A percentile compares a stretch with the other conserved stretches of the same genome.
Conservation (phyloP, 2,113 vertebrate genomes). For the Proteles cristata region DNA sequence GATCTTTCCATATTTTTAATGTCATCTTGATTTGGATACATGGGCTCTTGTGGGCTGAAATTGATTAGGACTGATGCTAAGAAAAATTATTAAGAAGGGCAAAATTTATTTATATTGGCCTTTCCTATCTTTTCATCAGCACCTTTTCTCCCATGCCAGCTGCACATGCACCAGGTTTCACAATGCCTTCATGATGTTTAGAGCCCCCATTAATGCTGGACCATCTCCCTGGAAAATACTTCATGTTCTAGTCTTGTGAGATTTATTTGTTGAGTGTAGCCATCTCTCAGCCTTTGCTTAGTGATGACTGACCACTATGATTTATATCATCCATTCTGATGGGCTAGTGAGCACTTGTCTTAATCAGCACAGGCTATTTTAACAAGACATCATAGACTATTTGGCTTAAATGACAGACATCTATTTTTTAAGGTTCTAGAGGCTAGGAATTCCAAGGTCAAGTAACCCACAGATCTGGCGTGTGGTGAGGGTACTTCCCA, state of each 20-base stretch:
- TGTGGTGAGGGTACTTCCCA: background rate
- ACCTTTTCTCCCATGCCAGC: background rate
- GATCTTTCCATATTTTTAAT: constrained; percentile 58
- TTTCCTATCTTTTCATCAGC: background rate
- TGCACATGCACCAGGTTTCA: background rate
- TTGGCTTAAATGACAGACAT: background rate
- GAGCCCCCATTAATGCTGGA: background rate
- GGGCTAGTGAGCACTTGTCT: background rate
- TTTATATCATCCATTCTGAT: background rate
- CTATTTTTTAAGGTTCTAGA: background rate
- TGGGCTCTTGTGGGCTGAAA: background rate
- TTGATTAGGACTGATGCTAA: constrained; percentile 41
- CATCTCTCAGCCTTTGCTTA: background rate
- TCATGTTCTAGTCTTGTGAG: background rate
- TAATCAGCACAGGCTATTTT: background rate
- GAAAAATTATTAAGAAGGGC: constrained; percentile 24
- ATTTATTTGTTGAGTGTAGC: background rate
- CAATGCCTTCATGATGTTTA: background rate
- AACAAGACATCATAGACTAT: background rate
- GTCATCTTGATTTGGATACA: constrained; percentile 57
- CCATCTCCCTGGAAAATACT: background rate
- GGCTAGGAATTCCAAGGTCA: background rate
- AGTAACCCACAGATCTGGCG: background rate
- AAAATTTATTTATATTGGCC: constrained; percentile 37
- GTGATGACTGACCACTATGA: background rate